Conservation (phyloP, 2,113 vertebrate genomes). For the Trogon melanurus region DNA sequence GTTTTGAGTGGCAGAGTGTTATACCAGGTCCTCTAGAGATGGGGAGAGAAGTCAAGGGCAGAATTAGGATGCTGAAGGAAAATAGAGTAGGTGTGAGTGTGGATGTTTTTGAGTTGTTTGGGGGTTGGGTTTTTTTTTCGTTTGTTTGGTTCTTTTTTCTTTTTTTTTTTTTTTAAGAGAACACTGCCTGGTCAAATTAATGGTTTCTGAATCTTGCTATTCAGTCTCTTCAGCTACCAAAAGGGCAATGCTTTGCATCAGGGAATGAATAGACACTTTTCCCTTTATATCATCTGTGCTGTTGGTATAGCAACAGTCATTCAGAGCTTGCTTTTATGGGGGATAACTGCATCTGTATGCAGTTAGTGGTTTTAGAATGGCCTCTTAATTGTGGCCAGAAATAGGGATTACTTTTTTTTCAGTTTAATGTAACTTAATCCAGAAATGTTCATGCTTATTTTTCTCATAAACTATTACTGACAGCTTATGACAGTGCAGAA, state of each 20-base stretch:
- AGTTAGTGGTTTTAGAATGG: neutral
- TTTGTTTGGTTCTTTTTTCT: too few relatives aligned
- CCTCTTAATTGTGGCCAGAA: neutral
- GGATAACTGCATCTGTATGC: conserved; percentile 9
- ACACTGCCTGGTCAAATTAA: neutral
- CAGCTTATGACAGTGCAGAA: neutral
- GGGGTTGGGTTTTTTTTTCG: neutral
- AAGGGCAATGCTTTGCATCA: conserved; percentile 7
- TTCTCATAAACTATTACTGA: neutral
- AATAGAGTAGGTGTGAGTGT: neutral
- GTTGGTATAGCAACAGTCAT: conserved; percentile 55
- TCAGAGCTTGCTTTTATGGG: conserved; percentile 1
- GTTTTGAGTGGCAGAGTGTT: neutral
- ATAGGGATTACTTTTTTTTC: neutral
- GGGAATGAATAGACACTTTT: conserved; percentile 37
- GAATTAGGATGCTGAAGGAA: neutral
- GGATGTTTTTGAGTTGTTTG: neutral
- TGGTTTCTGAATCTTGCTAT: conserved; percentile 39
- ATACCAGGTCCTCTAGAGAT: neutral
- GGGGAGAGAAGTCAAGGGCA: neutral
- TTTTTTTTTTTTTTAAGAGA: neutral
- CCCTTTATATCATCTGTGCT: neutral
- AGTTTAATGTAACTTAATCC: neutral
- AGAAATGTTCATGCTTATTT: neutral
- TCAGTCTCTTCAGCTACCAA: conserved; percentile 5